Conservation (phyloP, 2,797 vertebrate species). For the Phalanger gymnotis region DNA sequence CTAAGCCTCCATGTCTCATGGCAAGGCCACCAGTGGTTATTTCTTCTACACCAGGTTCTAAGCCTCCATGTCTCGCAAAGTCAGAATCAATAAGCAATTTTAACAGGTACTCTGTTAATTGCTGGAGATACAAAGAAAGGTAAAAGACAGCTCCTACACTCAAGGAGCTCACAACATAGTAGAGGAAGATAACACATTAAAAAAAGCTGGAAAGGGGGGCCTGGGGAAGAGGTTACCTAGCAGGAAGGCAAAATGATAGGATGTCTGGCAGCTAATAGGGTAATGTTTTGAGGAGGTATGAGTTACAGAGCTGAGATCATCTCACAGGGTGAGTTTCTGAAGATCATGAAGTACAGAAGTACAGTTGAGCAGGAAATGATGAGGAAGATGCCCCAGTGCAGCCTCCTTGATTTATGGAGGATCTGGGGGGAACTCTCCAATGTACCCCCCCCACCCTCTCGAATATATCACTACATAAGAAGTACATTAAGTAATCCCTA, state of each 20-base stretch:
- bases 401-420: neutral
- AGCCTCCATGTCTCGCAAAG: neutral
- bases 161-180: neutral
- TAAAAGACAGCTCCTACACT: neutral
- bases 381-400: neutral
- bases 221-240: neutral
- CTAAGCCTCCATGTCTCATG: neutral
- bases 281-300: neutral
- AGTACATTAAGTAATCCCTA: constrained; percentile 43
- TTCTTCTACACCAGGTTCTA: neutral
- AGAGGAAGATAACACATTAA: neutral
- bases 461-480: constrained; percentile 28
- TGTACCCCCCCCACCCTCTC: neutral
- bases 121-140: neutral
- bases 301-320: neutral
- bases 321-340: neutral
- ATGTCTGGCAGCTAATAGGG: neutral
- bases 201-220: neutral
- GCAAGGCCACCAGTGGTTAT: neutral
- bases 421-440: neutral
- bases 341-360: neutral
- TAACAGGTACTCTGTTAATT: neutral
- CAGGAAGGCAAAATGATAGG: neutral
- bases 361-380: neutral
- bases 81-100: neutral